These are phyloP conservation scores for Actinia tenebrosa DNA, from an alignment of 64 coral and sea anemone species.

Conservation along the genomic window DNA sequence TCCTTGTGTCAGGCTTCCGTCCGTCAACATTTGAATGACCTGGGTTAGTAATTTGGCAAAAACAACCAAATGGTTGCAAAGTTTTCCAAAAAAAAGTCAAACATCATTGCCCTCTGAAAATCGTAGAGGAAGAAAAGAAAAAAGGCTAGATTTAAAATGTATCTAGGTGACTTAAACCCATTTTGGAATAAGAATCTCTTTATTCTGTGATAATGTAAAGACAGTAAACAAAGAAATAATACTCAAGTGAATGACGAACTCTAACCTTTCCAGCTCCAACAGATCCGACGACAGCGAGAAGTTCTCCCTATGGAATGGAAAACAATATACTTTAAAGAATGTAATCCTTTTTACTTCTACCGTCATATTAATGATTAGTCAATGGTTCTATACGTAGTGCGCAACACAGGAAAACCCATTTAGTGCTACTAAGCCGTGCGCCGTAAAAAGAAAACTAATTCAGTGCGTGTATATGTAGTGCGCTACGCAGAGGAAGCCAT, in stretches of 20 bases:
- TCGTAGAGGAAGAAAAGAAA: too few relatives aligned
- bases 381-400: too few relatives aligned
- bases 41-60: too few relatives aligned
- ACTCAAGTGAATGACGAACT: neutral
- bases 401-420: neutral
- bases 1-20: too few relatives aligned
- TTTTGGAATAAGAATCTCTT: too few relatives aligned
- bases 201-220: too few relatives aligned
- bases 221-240: neutral
- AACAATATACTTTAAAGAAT: neutral
- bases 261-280: slow-evolving; percentile 83
- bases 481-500: neutral
- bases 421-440: neutral
- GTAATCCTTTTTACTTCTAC: neutral
- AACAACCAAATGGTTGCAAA: too few relatives aligned
- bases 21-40: too few relatives aligned
- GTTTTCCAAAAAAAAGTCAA: too few relatives aligned
- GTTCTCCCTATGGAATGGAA: slow-evolving; percentile 40
- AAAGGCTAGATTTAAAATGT: too few relatives aligned
- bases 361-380: neutral
- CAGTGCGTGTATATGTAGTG: neutral
- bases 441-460: neutral
- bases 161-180: too few relatives aligned
- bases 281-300: slow-evolving; percentile 68
- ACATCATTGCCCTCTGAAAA: too few relatives aligned